Conservation (phyloP, 2,797 vertebrate genomes). For the Streptopelia turtur region DNA sequence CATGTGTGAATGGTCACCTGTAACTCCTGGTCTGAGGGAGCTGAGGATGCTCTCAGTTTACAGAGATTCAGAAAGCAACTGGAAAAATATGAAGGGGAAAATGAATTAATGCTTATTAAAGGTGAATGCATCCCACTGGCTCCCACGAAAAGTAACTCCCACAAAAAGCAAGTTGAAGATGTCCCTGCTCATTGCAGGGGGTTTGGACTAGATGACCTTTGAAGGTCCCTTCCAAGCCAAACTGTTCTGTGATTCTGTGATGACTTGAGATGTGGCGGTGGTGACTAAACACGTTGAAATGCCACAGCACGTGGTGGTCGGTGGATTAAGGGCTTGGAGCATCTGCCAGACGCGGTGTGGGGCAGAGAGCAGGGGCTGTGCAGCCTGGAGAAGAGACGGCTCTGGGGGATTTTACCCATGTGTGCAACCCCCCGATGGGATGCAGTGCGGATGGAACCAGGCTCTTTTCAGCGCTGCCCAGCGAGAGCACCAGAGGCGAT, state of each 20-base stretch:
- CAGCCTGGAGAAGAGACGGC: background rate
- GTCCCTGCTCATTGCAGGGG: too few species aligned
- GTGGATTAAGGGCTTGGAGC: background rate
- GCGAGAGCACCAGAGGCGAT: rapidly evolving
- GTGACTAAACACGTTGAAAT: background rate
- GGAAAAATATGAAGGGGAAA: background rate
- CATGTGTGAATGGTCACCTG: rapidly evolving
- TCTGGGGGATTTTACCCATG: too few species aligned
- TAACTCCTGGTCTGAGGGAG: background rate
- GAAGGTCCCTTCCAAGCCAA: too few species aligned
- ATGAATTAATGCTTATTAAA: background rate
- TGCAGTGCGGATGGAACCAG: rapidly evolving
- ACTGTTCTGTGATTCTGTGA: too few species aligned
- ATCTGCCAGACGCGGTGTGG: background rate
- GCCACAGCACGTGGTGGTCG: background rate
- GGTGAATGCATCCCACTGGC: background rate
- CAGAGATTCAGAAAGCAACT: background rate
- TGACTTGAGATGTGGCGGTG: background rate
- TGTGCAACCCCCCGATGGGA: too few species aligned
- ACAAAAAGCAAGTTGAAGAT: too few species aligned
- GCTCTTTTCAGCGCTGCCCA: too few species aligned
- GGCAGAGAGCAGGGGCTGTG: background rate
- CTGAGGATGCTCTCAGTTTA: background rate
- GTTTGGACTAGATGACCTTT: too few species aligned
- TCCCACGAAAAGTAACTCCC: background rate